phyloP scores from a whole-genome alignment of 2,797 vertebrate species.

The Typhlichthys subterraneus region DNA sequence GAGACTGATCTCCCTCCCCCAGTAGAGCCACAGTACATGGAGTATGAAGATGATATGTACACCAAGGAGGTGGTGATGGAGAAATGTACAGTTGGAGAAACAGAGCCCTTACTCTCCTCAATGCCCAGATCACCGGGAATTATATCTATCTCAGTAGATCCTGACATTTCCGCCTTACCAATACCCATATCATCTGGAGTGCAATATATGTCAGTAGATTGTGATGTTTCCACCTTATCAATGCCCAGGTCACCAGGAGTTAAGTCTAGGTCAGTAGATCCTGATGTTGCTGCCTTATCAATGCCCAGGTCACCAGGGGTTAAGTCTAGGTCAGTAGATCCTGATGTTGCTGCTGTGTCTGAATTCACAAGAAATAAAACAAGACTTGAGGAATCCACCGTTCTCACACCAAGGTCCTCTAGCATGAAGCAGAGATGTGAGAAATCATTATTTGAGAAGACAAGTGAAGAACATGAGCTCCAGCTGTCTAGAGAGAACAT shows the following conservation, averaged over 20 bases:
- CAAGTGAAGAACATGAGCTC: constrained; percentile 60
- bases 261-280: not conserved
- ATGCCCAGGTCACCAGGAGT: not conserved
- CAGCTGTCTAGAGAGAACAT: constrained; percentile 79
- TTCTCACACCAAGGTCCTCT: constrained; percentile 29
- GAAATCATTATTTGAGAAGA: constrained; percentile 62
- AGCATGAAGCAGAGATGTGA: constrained; percentile 40
- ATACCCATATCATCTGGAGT: constrained; percentile 21
- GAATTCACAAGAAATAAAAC: too few relatives aligned
- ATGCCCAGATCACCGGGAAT: constrained; percentile 41
- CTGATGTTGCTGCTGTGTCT: too few relatives aligned
- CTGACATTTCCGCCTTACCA: constrained; percentile 7
- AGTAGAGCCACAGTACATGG: constrained; percentile 29
- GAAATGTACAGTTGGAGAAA: constrained; percentile 23
- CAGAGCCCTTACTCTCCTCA: constrained; percentile 17
- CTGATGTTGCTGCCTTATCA: too few relatives aligned
- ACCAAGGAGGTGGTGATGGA: constrained; percentile 30
- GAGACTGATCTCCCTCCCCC: constrained; percentile 41
- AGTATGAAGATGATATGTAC: constrained; percentile 33
- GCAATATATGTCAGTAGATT: constrained; percentile 19
- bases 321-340: too few relatives aligned
- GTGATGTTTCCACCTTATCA: constrained; percentile 4
- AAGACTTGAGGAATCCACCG: constrained; percentile 7
- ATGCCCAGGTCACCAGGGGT: too few relatives aligned
- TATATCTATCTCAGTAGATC: constrained; percentile 11